Evolutionary conservation across 1,140 invertebrate genomes (phyloP), one percentile per base, ranked within the genome.

Genomic region (Eciton burchellii): DNA sequence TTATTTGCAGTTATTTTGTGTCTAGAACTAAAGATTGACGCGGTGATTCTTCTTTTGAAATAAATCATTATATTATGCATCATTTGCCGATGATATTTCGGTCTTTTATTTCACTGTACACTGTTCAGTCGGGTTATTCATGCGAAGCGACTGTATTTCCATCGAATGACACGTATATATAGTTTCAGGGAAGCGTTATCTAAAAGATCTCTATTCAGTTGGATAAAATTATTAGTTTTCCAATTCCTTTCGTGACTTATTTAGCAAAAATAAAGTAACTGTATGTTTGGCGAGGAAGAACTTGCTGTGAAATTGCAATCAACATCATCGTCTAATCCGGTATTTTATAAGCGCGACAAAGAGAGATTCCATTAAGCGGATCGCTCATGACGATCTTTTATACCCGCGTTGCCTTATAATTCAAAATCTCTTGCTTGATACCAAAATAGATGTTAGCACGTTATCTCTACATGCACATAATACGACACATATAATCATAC

Each of bases 241-340:
- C 14, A 56, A 54, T 68, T 3, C 6, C 35, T 35, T n/a, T 19
- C n/a, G 5, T 68, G 19, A 70, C 19, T 35, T 19, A 6, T 35
- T 70, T 14, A 24, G n/a, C 35, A 21, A 66, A 26, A 66, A 41
- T 21, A 9, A 72, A 72, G 16, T 26, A 19, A 29, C 43, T 43
- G 0, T 16, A 21, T 4, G 9, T n/a, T 41, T 12, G 8, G 2
- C 16, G 8, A 73, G 45, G 6, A 6, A 73, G 3, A n/a, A 41
- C 16, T 11, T n/a, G 14, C 1, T 56, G 29, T n/a, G 19, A 56
- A 71, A 5, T 16, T 43, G 35, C 41, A 29, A 14, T 70, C 5
- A 35, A 56, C 1, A 21, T 19, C 26, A 0, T 54, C 19, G 41
- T 41, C 24, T 52, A 14, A 52, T 49, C 45, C 16, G 8, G 43